Conservation (phyloP, 2,113 vertebrate species). For the Prionailurus bengalensis region DNA sequence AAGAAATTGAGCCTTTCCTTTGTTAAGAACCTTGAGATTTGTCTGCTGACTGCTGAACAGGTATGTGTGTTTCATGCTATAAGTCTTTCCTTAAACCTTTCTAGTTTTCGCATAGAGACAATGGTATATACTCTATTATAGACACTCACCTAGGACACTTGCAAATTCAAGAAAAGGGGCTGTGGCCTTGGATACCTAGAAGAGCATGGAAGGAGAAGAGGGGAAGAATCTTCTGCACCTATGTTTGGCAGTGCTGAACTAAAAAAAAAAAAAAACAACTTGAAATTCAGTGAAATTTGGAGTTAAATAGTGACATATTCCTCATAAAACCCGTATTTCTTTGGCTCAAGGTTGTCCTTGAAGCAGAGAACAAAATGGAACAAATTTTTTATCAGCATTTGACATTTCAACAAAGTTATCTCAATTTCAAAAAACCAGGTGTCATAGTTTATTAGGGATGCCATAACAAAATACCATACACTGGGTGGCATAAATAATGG, state of each 20-base stretch:
- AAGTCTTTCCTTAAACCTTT: not conserved
- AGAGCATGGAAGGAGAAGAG: not conserved
- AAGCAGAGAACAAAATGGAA: not conserved
- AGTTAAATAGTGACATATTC: not conserved
- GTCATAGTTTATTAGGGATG: not conserved
- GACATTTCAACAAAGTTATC: not conserved
- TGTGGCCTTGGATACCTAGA: not conserved
- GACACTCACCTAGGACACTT: not conserved
- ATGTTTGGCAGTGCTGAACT: not conserved
- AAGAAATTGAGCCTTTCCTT: not conserved
- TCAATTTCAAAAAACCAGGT: not conserved
- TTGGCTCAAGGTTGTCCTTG: not conserved
- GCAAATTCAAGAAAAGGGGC: not conserved
- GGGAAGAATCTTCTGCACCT: not conserved
- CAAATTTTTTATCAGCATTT: not conserved
- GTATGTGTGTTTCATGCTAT: not conserved
- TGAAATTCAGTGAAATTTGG: not conserved
- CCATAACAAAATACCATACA: not conserved
- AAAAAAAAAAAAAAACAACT: not conserved
- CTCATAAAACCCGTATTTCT: not conserved
- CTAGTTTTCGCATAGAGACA: not conserved
- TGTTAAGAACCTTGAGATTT: not conserved
- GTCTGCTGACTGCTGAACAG: not conserved
- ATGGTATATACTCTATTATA: not conserved
- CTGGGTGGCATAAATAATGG: not conserved